Evolutionary conservation across 2,113 vertebrate genomes (phyloP), one percentile per base, ranked within the genome.

Genomic region (Lophius piscatorius): DNA sequence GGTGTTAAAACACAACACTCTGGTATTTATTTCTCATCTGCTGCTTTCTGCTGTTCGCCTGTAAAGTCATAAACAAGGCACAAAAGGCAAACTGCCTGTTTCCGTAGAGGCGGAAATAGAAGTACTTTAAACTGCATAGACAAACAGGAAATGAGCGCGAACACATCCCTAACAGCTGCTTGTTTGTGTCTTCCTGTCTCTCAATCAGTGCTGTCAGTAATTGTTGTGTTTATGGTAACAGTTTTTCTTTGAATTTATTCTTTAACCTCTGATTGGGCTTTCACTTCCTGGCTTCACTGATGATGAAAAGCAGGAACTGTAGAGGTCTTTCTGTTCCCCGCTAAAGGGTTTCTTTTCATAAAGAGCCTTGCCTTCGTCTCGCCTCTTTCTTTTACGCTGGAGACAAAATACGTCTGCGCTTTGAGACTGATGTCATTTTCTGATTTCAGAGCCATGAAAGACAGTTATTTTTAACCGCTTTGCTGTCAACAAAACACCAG

Each of bases 241-340:
- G 44, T 57, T 38, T 39, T 63, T 47, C 45, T 33, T 36, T 38
- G 42, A 9, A 38, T 66, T 38, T 20, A 31, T 61, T 73, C 52
- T 74, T 38, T 45, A 42, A 44, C 20, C 62, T 72, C 63, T 83
- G 75, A 80, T 75, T 75, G 74, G 40, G 41, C 76, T 63, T 63
- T 80, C 58, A 68, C 33, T 48, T 47, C 41, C 44, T 71, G 64
- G 44, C 69, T 76, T 35, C 56, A 40, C 55, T 23, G 23, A 5
- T 14, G 42, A 11, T 47, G 50, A 63, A 56, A 50, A 51, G 28
- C n/a, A 13, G 35, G 61, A 51, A 17, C 13, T 68, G 16, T 22
- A 70, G 63, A 69, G 46, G 49, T 46, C 34, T 66, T 49, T 62
- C 41, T 62, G 35, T 54, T 56, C 11, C 33, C 70, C n/a, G 51